Evolutionary conservation across 2,113 vertebrate genomes (phyloP), one percentile per base, ranked within the genome.

Genomic region (Pollachius pollachius): DNA sequence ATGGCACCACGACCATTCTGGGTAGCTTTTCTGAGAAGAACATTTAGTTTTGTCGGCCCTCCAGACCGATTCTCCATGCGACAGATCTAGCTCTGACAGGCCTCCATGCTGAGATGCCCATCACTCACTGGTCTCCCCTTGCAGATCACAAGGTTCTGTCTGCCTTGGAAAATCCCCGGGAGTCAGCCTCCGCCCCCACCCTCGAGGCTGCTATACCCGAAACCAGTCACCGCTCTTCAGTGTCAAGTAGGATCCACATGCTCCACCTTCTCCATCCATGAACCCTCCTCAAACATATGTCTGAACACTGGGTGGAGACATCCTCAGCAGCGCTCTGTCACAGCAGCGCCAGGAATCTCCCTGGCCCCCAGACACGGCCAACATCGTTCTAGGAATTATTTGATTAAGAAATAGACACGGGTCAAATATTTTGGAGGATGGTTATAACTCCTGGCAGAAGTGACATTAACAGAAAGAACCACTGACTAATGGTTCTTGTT

Each of bases 171-270:
- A 97, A 96, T 90, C 95, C 97, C 27, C 91, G 95, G 78, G 96
- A 97, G 85, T 97, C 95, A 17, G 94, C 96, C 3, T 99, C 97
- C 73, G 97, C 96, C 63, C 96, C 97, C 1, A 95, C 96, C 0
- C 92, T 99, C 63, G 96, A 98, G 89, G 95, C 94, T 73, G 93
- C 91, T 73, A 83, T 94, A 64, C 95, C 96, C 1, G 97, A 98
- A 89, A 95, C 94, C 74, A 97, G 94, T 75, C 95, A 95, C 75
- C 96, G 95, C 79, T 96, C 96, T 80, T 98, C 96, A 75, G 89
- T 97, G 68, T 93, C 96, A 91, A 97, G 97, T 99, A 97, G 92
- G 94, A 84, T 70, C 68, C 69, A 76, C 74, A 81, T 67, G 69
- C 56, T 71, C 74, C 61, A 62, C 71, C 65, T 62, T 52, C 60